Evolutionary conservation across 2,113 vertebrate species (phyloP), one percentile per base, ranked within the genome.

Genomic region (Pituophis catenifer): DNA sequence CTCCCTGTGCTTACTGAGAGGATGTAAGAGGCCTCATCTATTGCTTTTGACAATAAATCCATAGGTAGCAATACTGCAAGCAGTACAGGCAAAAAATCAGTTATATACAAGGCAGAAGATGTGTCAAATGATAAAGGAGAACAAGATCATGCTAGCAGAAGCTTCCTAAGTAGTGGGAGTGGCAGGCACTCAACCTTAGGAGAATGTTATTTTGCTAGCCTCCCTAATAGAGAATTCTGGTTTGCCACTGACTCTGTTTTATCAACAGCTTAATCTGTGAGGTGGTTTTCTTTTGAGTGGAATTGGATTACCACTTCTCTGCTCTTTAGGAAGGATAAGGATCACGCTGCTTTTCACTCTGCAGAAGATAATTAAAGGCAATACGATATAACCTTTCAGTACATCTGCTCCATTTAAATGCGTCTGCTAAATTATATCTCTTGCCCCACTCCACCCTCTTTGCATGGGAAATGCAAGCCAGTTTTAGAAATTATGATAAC

Each of bases 341-440:
- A 29, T 91, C 0, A 0, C 53, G 15, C 26, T 13, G n/a, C 93
- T 92, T 92, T 86, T 62, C 75, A 81, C 62, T 94, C 88, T 89
- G 93, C 91, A 95, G 93, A 97, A 93, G 93, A 95, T 94, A 96
- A 89, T 94, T 93, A 94, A 95, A 70, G 17, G 33, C 33, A 88
- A 94, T 86, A 94, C 90, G 93, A 94, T 94, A 93, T 0, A 0
- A 91, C 65, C 93, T 96, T 95, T 92, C 91, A 44, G 54, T 91
- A 94, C 93, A 95, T 94, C 91, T 86, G 4, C 57, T 92, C 75
- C 75, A 81, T 81, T 44, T 81, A 81, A 17, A 81, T 21, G 75
- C 33, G 21, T 81, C 75, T 81, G 75, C 93, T 75, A 95, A 95
- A 93, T 90, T 86, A 90, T 86, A 54, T 62, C 29, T 90, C 54